Conservation (phyloP, 2,797 vertebrate species). For the Acridotheres tristis region DNA sequence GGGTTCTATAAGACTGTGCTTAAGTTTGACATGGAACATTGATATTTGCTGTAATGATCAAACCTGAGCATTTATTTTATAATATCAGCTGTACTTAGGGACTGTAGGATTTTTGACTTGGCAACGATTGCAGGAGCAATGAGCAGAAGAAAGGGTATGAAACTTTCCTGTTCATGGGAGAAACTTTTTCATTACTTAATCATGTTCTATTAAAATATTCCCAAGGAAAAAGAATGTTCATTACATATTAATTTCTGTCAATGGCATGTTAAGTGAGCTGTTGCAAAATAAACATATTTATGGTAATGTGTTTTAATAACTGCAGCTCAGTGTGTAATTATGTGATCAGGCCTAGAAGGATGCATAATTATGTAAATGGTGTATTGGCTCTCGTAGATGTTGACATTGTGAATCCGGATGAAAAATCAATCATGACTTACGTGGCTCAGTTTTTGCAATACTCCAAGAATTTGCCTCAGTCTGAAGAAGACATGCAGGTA, state of each 20-base stretch:
- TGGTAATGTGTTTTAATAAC: constrained; percentile 35
- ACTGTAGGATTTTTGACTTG: background rate
- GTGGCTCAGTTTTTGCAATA: constrained; percentile 96
- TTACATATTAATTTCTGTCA: constrained; percentile 22
- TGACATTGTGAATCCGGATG: constrained; percentile 89
- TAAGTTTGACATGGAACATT: background rate
- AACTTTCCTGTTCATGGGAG: background rate
- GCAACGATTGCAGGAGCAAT: background rate
- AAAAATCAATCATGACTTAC: constrained; percentile 98
- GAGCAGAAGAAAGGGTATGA: background rate
- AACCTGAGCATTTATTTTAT: background rate
- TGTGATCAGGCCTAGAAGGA: constrained; percentile 17
- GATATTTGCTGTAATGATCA: background rate
- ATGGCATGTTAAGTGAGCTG: background rate
- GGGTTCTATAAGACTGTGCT: background rate
- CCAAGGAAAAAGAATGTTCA: background rate
- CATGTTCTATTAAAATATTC: background rate
- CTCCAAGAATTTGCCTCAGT: constrained; percentile 78
- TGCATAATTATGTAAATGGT: constrained; percentile 22
- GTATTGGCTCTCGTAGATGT: constrained; percentile 82
- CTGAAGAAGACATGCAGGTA: constrained; percentile 82
- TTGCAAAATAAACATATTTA: constrained; percentile 13
- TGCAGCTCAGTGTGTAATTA: constrained; percentile 19
- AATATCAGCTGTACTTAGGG: background rate
- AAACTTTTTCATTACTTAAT: background rate